Base-by-base conservation (phyloP, 2,113 vertebrate genomes). In the Corythaeola cristata region DNA sequence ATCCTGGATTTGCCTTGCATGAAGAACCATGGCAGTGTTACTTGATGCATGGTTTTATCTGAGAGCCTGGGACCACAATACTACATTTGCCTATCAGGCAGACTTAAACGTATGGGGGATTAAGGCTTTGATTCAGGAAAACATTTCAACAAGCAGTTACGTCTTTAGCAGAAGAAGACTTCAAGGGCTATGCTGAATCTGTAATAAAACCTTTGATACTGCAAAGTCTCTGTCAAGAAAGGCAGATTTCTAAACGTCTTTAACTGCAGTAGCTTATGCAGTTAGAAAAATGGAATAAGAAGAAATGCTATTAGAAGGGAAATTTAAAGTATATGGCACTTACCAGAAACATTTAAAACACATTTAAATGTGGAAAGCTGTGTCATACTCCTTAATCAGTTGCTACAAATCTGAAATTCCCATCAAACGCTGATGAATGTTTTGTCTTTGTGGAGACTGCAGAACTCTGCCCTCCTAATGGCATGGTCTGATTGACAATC, bases 91-190 rank as follows among this genome's bases (percentile, higher is more conserved):
- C 78, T 53, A 56, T 82, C 52, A 55, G 32, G 71, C 66, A 62
- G 75, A 49, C 27, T 85, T 82, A 62, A 72, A 71, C 8, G n/a
- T 63, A 15, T 6, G n/a, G 58, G 52, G 28, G 47, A 91, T 93
- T 89, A 85, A 75, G n/a, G 56, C 67, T 95, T 94, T 83, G 90
- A 89, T 89, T 96, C 72, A 79, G 87, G 16, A 78, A 92, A 79
- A 75, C 12, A 30, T 82, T 78, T 88, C 56, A 75, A 71, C 47
- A 79, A 71, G 66, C 78, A 93, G 35, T 62, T 3, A 0, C 5
- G 22, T 75, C 47, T 94, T 85, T 33, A 89, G 49, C 63, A 86
- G 63, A 85, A 76, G 35, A 91, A 28, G 50, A 76, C 72, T 94
- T 93, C 37, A 86, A 95, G 76, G n/a, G 26, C 73, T 91, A 35